phyloP scores from a whole-genome alignment of 2,113 vertebrate species.

The Talpa occidentalis region DNA sequence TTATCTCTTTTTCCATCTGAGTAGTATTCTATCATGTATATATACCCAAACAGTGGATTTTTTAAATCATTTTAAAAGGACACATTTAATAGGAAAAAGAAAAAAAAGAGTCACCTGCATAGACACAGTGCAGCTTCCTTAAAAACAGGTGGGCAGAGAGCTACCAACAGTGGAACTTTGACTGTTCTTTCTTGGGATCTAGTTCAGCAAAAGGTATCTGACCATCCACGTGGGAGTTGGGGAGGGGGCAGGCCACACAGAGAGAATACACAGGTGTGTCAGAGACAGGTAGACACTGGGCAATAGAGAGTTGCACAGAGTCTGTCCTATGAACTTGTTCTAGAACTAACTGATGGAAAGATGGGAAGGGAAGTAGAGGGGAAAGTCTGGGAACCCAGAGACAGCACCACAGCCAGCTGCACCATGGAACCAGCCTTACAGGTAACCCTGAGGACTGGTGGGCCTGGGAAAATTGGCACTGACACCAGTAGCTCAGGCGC shows the following conservation, averaged over 20 bases:
- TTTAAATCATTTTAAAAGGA: too few species aligned
- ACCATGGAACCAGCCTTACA: fast-evolving
- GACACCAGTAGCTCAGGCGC: background rate
- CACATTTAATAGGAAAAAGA: too few species aligned
- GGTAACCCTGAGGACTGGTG: background rate
- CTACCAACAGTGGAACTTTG: background rate
- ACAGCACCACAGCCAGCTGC: background rate
- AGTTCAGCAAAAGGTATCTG: too few species aligned
- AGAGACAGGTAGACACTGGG: background rate
- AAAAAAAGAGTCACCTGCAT: too few species aligned
- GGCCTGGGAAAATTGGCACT: too few species aligned
- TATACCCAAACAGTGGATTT: too few species aligned
- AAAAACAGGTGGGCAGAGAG: too few species aligned
- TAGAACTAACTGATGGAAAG: background rate
- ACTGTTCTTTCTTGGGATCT: background rate
- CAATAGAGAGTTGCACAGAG: background rate
- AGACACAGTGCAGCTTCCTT: too few species aligned
- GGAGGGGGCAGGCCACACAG: background rate
- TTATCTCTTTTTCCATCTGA: too few species aligned
- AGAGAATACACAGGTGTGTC: background rate
- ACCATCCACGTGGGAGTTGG: too few species aligned
- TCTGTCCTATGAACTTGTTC: background rate
- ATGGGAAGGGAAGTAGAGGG: fast-evolving
- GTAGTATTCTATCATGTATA: too few species aligned
- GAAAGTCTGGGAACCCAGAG: background rate